A percentile compares a stretch with the other conserved stretches of the same genome.
phyloP scores from a whole-genome alignment of 2,888 invertebrate genomes.

The Drosophila emarginata region DNA sequence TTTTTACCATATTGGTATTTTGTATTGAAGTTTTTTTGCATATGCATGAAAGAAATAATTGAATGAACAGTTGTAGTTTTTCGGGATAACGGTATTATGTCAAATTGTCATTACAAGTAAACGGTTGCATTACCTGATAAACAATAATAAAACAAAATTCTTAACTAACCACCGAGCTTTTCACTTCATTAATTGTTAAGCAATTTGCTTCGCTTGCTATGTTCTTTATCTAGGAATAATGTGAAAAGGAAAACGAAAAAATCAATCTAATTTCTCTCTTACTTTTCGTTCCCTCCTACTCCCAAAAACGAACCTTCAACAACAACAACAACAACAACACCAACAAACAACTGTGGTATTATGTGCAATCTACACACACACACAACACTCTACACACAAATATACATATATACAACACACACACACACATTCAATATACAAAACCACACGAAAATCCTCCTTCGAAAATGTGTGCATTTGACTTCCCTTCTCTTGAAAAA shows the following conservation, averaged over 20 bases:
- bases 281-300: conserved; percentile 68
- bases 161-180: conserved; percentile 62
- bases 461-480: conserved; percentile 22
- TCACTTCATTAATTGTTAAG: conserved; percentile 54
- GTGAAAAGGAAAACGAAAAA: conserved; percentile 53
- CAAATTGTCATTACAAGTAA: not conserved
- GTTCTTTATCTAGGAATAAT: conserved; percentile 50
- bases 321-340: conserved; percentile 25
- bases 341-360: conserved; percentile 46
- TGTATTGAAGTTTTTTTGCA: too few species aligned
- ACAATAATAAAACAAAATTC: conserved; percentile 6
- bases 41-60: too few species aligned
- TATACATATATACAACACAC: conserved; percentile 55
- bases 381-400: conserved; percentile 44
- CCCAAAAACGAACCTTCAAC: conserved; percentile 27
- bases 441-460: conserved; percentile 41
- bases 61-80: not conserved
- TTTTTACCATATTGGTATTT: too few species aligned
- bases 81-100: not conserved
- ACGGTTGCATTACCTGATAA: conserved; percentile 5
- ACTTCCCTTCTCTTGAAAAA: conserved; percentile 12
- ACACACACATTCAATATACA: conserved; percentile 25
- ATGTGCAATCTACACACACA: conserved; percentile 47
- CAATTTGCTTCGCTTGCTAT: conserved; percentile 34
- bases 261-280: conserved; percentile 80